A percentile compares a stretch with the other conserved stretches of the same genome.
These are phyloP conservation scores for Nemopilema nomurai DNA, from an alignment of 30 jellyfish, hydroid and myxozoan genomes.

Conservation along the genomic window DNA sequence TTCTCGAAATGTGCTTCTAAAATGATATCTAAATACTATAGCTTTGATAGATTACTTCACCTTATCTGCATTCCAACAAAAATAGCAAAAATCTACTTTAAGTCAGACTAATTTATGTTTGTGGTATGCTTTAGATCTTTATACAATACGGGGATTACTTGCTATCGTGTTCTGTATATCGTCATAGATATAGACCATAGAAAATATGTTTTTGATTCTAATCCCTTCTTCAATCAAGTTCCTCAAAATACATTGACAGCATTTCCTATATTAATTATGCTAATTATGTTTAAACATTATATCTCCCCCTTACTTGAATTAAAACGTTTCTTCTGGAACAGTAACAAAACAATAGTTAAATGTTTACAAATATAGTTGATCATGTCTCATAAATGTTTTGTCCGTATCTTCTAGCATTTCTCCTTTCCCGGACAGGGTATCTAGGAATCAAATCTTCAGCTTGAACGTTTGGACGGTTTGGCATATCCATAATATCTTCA, in stretches of 20 bases:
- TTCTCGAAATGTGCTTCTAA: background rate
- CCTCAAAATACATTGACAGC: background rate
- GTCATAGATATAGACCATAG: background rate
- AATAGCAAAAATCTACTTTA: background rate
- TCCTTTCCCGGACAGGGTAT: constrained; percentile 49
- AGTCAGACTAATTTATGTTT: background rate
- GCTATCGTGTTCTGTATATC: background rate
- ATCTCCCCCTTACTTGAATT: constrained; percentile 19
- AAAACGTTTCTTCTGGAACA: background rate
- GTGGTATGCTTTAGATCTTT: background rate
- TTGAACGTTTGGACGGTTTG: constrained; percentile 35
- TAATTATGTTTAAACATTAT: background rate
- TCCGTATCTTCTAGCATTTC: constrained; percentile 32
- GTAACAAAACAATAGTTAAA: background rate
- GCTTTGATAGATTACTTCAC: background rate
- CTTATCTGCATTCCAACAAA: background rate
- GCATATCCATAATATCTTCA: constrained; percentile 28
- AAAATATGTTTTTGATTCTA: background rate
- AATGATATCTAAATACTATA: background rate
- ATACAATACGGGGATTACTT: too few relatives aligned
- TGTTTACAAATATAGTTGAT: background rate
- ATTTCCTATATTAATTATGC: background rate
- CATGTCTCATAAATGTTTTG: constrained; percentile 27
- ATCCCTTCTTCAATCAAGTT: background rate
- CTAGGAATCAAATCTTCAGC: constrained; percentile 41